Percentiles rank a stretch among this genome's conserved stretches.
Evolutionary conservation across 2,113 vertebrate species (phyloP).

Genomic region (Tonatia bakeri): DNA sequence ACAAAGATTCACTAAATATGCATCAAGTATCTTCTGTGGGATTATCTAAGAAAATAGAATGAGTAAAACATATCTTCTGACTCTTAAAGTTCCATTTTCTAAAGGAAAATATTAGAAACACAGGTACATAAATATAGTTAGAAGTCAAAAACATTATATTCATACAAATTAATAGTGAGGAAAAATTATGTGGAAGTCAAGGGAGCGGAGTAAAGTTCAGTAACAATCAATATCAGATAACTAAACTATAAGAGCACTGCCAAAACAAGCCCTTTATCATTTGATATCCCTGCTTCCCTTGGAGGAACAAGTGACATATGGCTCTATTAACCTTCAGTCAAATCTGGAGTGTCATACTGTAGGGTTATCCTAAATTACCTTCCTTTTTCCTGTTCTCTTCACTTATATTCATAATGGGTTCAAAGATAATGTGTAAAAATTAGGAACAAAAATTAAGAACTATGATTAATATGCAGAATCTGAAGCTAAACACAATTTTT

Average conservation of each 20-base stretch:
- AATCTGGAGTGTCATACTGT: not conserved
- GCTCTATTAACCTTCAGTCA: not conserved
- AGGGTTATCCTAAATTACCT: not conserved
- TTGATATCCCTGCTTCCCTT: not conserved
- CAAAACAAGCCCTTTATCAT: not conserved
- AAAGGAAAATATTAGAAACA: not conserved
- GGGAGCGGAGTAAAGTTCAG: not conserved
- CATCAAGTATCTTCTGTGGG: not conserved
- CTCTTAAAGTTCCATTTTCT: not conserved
- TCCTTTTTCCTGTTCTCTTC: not conserved
- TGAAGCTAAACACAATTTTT: not conserved
- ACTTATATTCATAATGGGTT: not conserved
- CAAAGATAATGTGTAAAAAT: not conserved
- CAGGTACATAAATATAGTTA: not conserved
- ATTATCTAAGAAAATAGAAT: not conserved
- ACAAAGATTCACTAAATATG: not conserved
- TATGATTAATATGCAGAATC: not conserved
- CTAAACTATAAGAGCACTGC: not conserved
- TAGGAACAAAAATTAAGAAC: not conserved
- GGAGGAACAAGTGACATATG: not conserved
- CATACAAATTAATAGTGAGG: not conserved
- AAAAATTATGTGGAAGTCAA: not conserved
- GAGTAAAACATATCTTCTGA: not conserved
- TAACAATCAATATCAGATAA: not conserved
- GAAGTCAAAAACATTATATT: constrained; percentile 1